These are phyloP conservation scores for Polyergus mexicanus DNA, from an alignment of 1,140 invertebrate genomes.

Conservation along the genomic window DNA sequence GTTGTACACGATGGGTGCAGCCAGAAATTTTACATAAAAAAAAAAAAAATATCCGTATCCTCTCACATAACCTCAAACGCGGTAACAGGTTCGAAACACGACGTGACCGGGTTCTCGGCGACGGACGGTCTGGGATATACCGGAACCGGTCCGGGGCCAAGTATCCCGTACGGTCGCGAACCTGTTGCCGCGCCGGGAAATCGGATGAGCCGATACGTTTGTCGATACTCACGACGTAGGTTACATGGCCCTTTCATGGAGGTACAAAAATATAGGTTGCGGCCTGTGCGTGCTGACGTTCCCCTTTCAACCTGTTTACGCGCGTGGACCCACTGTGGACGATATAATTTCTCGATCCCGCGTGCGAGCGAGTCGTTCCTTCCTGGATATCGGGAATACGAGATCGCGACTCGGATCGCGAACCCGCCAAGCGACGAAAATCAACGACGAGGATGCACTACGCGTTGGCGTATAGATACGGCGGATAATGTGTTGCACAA, in stretches of 20 bases:
- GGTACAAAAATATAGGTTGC: slow-evolving; percentile 53
- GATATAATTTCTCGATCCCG: neutral
- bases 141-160: neutral
- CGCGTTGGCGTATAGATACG: slow-evolving; percentile 13
- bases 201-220: neutral
- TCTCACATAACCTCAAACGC: slow-evolving; percentile 66
- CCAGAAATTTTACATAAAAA: slow-evolving; percentile 50
- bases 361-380: too few relatives aligned
- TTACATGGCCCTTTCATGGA: slow-evolving; percentile 65
- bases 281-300: slow-evolving; percentile 8
- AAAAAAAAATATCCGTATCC: neutral
- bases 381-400: neutral
- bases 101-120: neutral
- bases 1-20: slow-evolving; percentile 63
- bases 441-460: slow-evolving; percentile 18
- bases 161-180: neutral
- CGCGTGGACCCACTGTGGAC: neutral
- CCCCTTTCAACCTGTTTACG: neutral
- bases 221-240: slow-evolving; percentile 70
- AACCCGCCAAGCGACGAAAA: neutral
- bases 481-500: slow-evolving; percentile 48
- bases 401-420: neutral
- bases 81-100: neutral
- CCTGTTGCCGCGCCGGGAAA: slow-evolving; percentile 8
- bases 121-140: neutral